Evolutionary conservation across 2,888 invertebrate genomes (phyloP).

Genomic region (Hirtodrosophila duncani): DNA sequence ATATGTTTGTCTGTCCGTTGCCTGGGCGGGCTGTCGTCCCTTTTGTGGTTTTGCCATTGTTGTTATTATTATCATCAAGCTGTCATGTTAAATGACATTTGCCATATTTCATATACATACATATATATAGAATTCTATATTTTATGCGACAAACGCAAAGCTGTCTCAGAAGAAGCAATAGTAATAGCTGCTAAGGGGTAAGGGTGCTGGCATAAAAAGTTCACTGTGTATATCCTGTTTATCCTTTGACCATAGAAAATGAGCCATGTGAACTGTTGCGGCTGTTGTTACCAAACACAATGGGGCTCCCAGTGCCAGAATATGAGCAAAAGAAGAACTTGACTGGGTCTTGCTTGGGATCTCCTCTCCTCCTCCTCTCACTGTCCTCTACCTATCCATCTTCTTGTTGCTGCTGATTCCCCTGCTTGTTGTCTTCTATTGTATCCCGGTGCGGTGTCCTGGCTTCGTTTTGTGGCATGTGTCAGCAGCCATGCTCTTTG

Average conservation of each 20-base stretch:
- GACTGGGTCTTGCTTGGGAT: too few relatives aligned
- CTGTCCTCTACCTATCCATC: slow-evolving; percentile 9
- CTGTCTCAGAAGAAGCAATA: slow-evolving; percentile 21
- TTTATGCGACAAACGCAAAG: slow-evolving; percentile 29
- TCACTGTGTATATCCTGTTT: slow-evolving; percentile 43
- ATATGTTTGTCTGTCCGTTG: slow-evolving; percentile 18
- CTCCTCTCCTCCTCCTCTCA: slow-evolving; percentile 11
- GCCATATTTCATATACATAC: slow-evolving; percentile 70
- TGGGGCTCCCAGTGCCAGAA: slow-evolving; percentile 27
- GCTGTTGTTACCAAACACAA: slow-evolving; percentile 47
- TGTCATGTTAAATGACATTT: slow-evolving; percentile 75
- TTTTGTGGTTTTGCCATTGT: slow-evolving; percentile 32
- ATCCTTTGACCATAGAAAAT: slow-evolving; percentile 69
- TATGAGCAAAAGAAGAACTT: slow-evolving; percentile 13
- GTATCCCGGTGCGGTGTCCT: slow-evolving; percentile 32
- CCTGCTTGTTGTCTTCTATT: slow-evolving; percentile 40
- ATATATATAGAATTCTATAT: slow-evolving; percentile 32
- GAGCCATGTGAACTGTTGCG: slow-evolving; percentile 71
- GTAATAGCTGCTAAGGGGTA: too few relatives aligned
- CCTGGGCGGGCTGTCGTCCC: slow-evolving; percentile 13
- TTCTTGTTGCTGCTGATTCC: slow-evolving; percentile 37
- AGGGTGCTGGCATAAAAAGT: slow-evolving; percentile 7
- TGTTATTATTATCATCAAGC: slow-evolving; percentile 70
- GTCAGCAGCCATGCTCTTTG: slow-evolving; percentile 58
- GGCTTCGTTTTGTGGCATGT: slow-evolving; percentile 61